Conservation (phyloP, 2,797 vertebrate species). For the Euthynnus affinis region DNA sequence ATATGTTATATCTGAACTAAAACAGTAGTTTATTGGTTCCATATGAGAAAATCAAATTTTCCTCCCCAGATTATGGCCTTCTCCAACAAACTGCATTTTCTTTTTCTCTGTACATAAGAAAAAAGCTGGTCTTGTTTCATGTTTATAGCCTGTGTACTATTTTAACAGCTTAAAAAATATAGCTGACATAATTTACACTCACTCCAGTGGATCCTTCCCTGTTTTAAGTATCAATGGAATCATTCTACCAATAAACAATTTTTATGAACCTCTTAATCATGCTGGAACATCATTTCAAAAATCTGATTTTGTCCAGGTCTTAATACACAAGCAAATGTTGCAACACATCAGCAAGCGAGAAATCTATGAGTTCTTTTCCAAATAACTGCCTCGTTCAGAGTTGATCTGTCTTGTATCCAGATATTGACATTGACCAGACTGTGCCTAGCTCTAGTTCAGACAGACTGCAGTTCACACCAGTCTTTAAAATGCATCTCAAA, state of each 20-base stretch:
- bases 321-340: background rate
- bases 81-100: background rate
- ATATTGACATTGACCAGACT: background rate
- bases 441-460: background rate
- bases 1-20: too few species aligned
- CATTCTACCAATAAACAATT: too few species aligned
- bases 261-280: background rate
- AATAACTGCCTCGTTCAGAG: background rate
- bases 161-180: background rate
- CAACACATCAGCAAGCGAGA: background rate
- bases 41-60: background rate
- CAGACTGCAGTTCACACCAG: background rate
- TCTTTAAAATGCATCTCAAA: background rate
- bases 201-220: too few species aligned
- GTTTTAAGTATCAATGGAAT: too few species aligned
- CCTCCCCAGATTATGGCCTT: background rate
- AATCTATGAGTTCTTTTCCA: background rate
- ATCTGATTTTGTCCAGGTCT: background rate
- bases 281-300: background rate
- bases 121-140: too few species aligned
- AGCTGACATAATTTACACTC: background rate
- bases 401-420: background rate
- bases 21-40: background rate
- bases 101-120: background rate
- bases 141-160: background rate